Conservation (phyloP, 2,797 vertebrate species). For the Chelonia mydas region DNA sequence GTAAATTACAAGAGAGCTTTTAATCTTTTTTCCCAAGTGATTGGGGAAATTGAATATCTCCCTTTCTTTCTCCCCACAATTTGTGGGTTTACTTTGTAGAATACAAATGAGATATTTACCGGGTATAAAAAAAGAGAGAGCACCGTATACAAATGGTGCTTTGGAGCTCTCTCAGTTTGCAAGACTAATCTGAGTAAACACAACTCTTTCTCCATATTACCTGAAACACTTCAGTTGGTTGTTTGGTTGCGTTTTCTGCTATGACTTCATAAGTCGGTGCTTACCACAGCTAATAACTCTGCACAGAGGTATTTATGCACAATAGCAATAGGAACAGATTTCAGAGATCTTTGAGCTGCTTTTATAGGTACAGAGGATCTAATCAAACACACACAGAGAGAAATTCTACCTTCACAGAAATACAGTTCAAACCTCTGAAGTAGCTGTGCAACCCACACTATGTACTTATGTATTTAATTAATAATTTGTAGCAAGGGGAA, state of each 20-base stretch:
- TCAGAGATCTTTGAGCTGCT: conserved; percentile 39
- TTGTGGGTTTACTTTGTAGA: conserved; percentile 74
- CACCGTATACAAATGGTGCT: conserved; percentile 72
- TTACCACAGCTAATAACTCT: conserved; percentile 62
- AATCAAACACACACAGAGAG: background rate
- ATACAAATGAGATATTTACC: conserved; percentile 75
- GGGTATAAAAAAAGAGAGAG: conserved; percentile 51
- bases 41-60: conserved; percentile 41
- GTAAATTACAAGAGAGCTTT: conserved; percentile 60
- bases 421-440: background rate
- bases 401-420: background rate
- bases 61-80: conserved; percentile 41
- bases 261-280: conserved; percentile 58
- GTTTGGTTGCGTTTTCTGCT: conserved; percentile 69
- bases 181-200: conserved; percentile 70
- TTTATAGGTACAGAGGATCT: conserved; percentile 10
- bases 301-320: conserved; percentile 51
- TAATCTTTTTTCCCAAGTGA: conserved; percentile 68
- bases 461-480: background rate
- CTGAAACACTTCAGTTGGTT: conserved; percentile 63
- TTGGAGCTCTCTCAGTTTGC: conserved; percentile 71
- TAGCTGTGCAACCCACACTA: background rate
- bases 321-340: conserved; percentile 34
- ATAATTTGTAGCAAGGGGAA: background rate
- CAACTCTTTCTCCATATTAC: conserved; percentile 77